phyloP scores from a whole-genome alignment of 64 coral and sea anemone species.

The Dendronephthya gigantea region DNA sequence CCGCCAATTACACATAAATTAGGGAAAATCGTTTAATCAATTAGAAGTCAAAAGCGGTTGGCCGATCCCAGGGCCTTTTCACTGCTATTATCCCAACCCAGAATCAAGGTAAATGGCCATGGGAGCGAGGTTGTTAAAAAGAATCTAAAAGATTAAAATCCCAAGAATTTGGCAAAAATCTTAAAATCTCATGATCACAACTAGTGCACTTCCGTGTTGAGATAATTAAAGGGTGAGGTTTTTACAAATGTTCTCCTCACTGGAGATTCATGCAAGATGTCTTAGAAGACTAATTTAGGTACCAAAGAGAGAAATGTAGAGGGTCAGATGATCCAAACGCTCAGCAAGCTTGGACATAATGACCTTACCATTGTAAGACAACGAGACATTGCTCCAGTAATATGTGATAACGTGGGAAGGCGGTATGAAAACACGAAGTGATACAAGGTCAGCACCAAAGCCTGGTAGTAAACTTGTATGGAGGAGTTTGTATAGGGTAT shows the following conservation, averaged over 20 bases:
- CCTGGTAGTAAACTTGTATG: no score
- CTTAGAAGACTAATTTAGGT: background rate
- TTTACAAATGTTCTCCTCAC: conserved; percentile 3
- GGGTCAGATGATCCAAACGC: background rate
- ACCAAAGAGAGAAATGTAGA: background rate
- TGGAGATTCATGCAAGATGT: conserved; percentile 19
- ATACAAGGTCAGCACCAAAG: background rate
- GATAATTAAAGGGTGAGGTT: background rate
- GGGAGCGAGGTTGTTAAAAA: no score
- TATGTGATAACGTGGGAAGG: background rate
- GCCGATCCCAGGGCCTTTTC: no score
- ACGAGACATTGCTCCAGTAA: conserved; percentile 18
- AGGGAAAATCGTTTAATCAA: no score
- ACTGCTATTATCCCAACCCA: no score
- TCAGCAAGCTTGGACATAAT: conserved; percentile 4
- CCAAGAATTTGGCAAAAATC: no score
- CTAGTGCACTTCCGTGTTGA: background rate
- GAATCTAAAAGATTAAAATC: no score
- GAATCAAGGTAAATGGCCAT: no score
- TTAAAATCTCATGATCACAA: background rate
- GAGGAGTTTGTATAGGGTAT: background rate
- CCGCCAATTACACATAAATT: no score
- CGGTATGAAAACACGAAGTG: background rate
- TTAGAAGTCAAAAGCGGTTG: no score
- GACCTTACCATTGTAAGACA: background rate